A percentile compares a stretch with the other conserved stretches of the same genome.
phyloP scores from a whole-genome alignment of 2,888 invertebrate genomes.

The Schizaphis graminum region DNA sequence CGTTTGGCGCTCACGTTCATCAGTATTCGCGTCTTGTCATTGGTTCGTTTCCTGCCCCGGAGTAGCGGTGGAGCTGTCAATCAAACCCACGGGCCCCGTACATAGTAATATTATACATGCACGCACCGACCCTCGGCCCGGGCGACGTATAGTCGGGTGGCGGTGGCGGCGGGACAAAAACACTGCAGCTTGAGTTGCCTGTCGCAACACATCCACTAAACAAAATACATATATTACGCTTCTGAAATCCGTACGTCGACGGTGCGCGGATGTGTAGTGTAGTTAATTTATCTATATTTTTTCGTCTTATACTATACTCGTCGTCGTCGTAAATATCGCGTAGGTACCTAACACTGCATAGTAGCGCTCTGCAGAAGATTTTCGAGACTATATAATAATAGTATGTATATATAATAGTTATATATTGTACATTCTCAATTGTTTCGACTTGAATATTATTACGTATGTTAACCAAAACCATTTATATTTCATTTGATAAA shows the following conservation, averaged over 20 bases:
- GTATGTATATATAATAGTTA: background rate
- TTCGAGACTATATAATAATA: background rate
- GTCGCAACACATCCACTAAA: slow-evolving; percentile 6
- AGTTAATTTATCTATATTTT: background rate
- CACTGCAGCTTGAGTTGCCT: background rate
- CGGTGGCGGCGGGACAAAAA: background rate
- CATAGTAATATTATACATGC: background rate
- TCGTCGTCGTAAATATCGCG: background rate
- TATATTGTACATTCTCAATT: background rate
- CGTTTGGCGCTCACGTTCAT: slow-evolving; percentile 52
- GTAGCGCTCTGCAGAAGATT: background rate
- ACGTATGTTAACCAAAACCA: background rate
- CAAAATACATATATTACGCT: background rate
- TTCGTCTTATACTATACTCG: background rate
- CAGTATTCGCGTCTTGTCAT: slow-evolving; percentile 64
- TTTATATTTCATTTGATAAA: background rate
- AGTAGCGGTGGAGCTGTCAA: slow-evolving; percentile 61
- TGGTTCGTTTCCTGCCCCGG: slow-evolving; percentile 63
- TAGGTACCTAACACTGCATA: background rate
- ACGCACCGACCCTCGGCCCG: background rate
- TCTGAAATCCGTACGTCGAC: background rate
- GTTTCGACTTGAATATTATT: background rate
- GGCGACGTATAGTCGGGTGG: background rate
- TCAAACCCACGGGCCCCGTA: slow-evolving; percentile 44
- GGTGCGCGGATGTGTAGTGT: background rate